Base-by-base conservation (phyloP, 1,140 invertebrate genomes). In the Penaeus chinensis region DNA sequence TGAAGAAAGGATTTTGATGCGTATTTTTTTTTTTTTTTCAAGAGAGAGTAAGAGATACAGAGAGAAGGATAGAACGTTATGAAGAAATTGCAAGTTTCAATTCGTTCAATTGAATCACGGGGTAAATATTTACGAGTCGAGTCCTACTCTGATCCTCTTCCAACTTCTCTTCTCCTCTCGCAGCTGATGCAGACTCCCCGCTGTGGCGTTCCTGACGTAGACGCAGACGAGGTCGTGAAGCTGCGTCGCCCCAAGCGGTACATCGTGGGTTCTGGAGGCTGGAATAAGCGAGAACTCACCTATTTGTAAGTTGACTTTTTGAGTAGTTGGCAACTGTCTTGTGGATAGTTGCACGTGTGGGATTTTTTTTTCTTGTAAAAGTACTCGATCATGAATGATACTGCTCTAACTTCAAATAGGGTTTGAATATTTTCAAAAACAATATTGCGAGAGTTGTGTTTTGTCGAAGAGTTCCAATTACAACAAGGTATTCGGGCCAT, bases 161-260 rank as follows among this genome's bases (percentile, higher is more conserved):
- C 16, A 10, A 27, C 47, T 24, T 20, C n/a, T 18, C 22, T 32
- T 4, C 16, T 62, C 65, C 47, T n/a, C 54, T 16, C 54, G 0
- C 71, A 90, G 89, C 89, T 90, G 82, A 90, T 96, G 91, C 93
- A 92, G 77, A 93, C 92, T 90, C 96, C 96, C 71, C 94, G 96
- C 90, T 98, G 96, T 91, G 96, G 96, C 87, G 78, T 88, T 42
- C 85, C 85, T 5, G 89, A 90, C 83, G 22, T 88, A 69, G 93
- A 54, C 24, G 62, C 86, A 18, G 82, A 84, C n/a, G 82, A 84
- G 4, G 10, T 61, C 3, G 22, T 94, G 37, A 54, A 76, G 7
- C 63, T 65, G 4, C 66, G n/a, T 7, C 71, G 65, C 60, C 62
- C 94, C 94, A 94, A 97, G 92, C 93, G 96, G 92, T 97, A 97